Evolutionary conservation across 2,797 vertebrate genomes (phyloP).

Genomic region (Lepidocolaptes lacrymiger): DNA sequence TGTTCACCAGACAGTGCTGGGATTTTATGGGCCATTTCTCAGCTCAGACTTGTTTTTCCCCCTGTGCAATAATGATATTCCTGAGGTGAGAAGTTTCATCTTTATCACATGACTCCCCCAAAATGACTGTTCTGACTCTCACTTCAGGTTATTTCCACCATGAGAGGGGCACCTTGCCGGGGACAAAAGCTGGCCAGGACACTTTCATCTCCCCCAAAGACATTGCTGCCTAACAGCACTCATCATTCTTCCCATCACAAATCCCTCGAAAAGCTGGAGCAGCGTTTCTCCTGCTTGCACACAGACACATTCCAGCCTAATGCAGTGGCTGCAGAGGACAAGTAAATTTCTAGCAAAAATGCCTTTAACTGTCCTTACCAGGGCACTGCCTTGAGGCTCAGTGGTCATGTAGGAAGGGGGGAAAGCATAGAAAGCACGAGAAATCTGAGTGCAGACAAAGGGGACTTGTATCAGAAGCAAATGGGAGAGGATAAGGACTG

Average conservation of each 20-base stretch:
- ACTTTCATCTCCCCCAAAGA: neutral
- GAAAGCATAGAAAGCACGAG: neutral
- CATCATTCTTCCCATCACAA: neutral
- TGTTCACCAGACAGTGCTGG: neutral
- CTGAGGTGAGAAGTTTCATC: neutral
- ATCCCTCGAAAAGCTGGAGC: neutral
- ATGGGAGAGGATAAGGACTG: conserved; percentile 34
- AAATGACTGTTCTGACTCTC: neutral
- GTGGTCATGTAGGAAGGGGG: neutral
- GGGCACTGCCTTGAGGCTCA: neutral
- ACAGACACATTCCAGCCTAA: neutral
- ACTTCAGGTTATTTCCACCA: neutral
- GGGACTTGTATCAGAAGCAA: neutral
- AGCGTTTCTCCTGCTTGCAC: neutral
- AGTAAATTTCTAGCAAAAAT: neutral
- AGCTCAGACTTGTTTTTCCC: neutral
- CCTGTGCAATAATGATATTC: neutral
- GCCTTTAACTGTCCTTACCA: neutral
- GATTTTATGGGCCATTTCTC: neutral
- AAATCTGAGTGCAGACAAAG: neutral
- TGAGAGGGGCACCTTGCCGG: neutral
- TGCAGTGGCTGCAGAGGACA: neutral
- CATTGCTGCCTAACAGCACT: accelerated
- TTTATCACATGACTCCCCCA: neutral
- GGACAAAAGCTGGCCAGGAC: neutral